phyloP scores from a whole-genome alignment of 23 tunicate species.

The Pegea sp. region DNA sequence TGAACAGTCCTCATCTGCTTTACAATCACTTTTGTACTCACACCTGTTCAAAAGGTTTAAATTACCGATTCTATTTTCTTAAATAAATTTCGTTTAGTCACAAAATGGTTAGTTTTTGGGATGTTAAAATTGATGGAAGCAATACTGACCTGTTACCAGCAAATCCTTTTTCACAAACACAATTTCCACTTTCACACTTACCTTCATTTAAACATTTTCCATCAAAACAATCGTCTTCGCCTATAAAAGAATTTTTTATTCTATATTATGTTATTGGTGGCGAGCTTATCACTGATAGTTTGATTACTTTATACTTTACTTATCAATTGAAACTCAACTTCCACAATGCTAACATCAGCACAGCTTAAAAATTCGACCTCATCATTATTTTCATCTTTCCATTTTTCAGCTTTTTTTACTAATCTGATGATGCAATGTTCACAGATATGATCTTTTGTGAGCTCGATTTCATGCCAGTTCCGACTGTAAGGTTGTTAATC shows the following conservation, averaged over 20 bases:
- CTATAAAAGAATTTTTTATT: no score
- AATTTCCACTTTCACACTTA: conserved; percentile 15
- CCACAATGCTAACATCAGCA: conserved; percentile 36
- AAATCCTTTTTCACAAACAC: conserved; percentile 11
- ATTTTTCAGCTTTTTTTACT: conserved; percentile 32
- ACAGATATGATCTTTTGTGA: no score
- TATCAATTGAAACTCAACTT: neutral
- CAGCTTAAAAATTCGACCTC: conserved; percentile 43
- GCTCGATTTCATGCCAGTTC: no score
- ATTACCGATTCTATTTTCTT: neutral
- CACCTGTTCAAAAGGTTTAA: conserved; percentile 16
- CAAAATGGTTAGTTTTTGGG: neutral
- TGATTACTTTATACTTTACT: neutral
- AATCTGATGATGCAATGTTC: conserved; percentile 37
- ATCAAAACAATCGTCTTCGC: conserved; percentile 13
- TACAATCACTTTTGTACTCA: conserved; percentile 40
- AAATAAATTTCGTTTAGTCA: neutral
- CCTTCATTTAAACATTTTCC: conserved; percentile 48
- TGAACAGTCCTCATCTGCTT: conserved; percentile 14
- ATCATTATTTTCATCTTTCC: conserved; percentile 7
- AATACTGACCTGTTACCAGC: conserved; percentile 35
- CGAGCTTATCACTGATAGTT: no score
- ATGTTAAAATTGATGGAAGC: no score
- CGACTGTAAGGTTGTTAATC: no score
- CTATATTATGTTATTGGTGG: no score